A percentile compares a stretch with the other conserved stretches of the same genome.
Evolutionary conservation across 1,140 invertebrate species (phyloP).

Genomic region (Drosophila ananassae): DNA sequence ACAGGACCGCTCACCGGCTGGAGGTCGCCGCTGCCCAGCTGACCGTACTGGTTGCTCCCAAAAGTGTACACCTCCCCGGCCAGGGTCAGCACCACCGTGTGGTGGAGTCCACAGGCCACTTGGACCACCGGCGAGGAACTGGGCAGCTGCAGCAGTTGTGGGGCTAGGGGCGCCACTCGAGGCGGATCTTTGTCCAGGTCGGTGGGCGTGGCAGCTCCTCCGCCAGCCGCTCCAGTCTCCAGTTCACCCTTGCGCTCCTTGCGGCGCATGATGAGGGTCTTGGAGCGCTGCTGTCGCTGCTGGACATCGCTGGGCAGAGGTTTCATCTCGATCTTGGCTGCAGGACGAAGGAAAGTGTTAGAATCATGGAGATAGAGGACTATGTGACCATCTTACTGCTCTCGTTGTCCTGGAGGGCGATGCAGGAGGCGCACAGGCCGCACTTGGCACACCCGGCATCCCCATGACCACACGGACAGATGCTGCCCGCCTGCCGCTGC

Average conservation of each 20-base stretch:
- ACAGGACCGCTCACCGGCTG: slow-evolving; percentile 90
- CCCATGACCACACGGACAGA: slow-evolving; percentile 97
- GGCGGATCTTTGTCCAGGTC: slow-evolving; percentile 88
- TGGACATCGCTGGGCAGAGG: slow-evolving; percentile 58
- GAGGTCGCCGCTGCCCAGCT: slow-evolving; percentile 95
- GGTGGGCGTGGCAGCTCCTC: slow-evolving; percentile 82
- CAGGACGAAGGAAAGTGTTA: slow-evolving; percentile 4
- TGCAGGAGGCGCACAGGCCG: slow-evolving; percentile 94
- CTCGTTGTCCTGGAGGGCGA: slow-evolving; percentile 77
- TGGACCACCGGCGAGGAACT: slow-evolving; percentile 90
- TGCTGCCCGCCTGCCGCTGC: slow-evolving; percentile 93
- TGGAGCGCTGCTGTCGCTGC: slow-evolving; percentile 80
- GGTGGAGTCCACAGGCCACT: slow-evolving; percentile 95
- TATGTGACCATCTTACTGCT: slow-evolving; percentile 38
- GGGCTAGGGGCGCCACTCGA: slow-evolving; percentile 89
- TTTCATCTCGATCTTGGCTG: slow-evolving; percentile 65
- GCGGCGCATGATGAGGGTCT: slow-evolving; percentile 76
- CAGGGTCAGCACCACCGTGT: slow-evolving; percentile 88
- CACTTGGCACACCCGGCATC: slow-evolving; percentile 97
- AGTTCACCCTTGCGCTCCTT: slow-evolving; percentile 77
- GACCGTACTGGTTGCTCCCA: slow-evolving; percentile 97
- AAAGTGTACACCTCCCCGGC: slow-evolving; percentile 92
- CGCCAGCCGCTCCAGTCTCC: slow-evolving; percentile 67
- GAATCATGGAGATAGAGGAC: background rate
- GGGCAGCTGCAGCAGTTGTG: slow-evolving; percentile 89